Base-by-base conservation (phyloP, 2,888 invertebrate species). In the Clunio marinus region DNA sequence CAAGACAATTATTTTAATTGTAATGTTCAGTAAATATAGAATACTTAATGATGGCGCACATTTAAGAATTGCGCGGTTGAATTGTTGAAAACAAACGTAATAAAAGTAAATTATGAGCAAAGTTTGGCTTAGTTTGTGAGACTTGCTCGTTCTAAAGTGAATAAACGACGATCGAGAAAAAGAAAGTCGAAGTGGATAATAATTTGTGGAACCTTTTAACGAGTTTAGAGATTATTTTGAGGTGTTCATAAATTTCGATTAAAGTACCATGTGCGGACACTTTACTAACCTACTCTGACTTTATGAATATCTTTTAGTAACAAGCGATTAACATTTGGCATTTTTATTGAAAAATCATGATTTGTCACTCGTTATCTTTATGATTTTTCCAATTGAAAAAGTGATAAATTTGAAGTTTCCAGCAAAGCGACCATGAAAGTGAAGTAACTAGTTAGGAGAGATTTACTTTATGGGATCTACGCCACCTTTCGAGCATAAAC, bases 1-100 rank as follows among this genome's bases (percentile, higher is more conserved):
- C 27, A 20, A 57, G 57, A 27, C 57, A 57, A 57, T 57, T 57
- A 57, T n/a, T 51, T 51, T 17, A 51, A 51, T 51, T 51, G 51
- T 51, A n/a, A n/a, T 51, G 17, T 32, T 32, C 7, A 22, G 22
- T 22, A 22, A 51, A 51, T 51, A n/a, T 51, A 51, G 51, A 51
- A 51, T 51, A 51, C n/a, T n/a, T n/a, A n/a, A n/a, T n/a, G n/a
- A 51, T 15, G 4, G 45, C 15, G 15, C 15, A 15, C 45, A 45
- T 7, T 8, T 10, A 17, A 51, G 51, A 51, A 51, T 22, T 2
- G 15, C 45, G 45, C 8, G 45, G n/a, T 15, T 45, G 45, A 45
- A 45, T 7, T 45, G 4, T 32, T 15, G 4, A 15, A 45, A 5
- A 32, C 35, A 51, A 22, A 13, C 17, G 51, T 17, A 7, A n/a